phyloP scores from a whole-genome alignment of 2,888 invertebrate species.

The Cephalotes varians region DNA sequence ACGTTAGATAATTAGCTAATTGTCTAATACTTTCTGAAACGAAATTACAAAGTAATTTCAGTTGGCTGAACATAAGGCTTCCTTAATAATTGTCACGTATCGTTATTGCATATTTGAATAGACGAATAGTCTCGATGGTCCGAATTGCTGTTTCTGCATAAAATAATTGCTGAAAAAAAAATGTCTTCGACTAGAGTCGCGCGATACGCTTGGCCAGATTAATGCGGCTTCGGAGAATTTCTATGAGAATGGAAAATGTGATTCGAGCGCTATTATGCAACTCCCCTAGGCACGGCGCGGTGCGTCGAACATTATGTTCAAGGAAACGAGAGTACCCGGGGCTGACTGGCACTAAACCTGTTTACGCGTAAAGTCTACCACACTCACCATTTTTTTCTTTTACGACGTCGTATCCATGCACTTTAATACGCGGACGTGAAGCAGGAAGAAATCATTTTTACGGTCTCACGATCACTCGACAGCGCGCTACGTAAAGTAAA shows the following conservation, averaged over 20 bases:
- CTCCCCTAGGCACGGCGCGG: conserved; percentile 37
- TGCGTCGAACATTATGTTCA: conserved; percentile 10
- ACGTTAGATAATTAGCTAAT: not conserved
- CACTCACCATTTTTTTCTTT: conserved; percentile 43
- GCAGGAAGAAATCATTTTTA: conserved; percentile 58
- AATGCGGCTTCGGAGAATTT: conserved; percentile 27
- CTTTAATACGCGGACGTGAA: conserved; percentile 37
- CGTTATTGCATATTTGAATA: not conserved
- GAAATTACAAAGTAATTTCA: not conserved
- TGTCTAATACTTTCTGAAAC: not conserved
- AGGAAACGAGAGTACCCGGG: conserved; percentile 21
- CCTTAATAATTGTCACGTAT: conserved; percentile 4
- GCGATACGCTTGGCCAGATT: not conserved
- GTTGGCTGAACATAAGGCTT: conserved; percentile 6
- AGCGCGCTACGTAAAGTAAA: conserved; percentile 35
- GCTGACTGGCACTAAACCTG: conserved; percentile 38
- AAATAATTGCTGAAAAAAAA: conserved; percentile 32
- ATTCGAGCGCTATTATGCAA: conserved; percentile 49
- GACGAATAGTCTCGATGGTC: not conserved
- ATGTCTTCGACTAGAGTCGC: not conserved
- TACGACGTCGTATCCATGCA: conserved; percentile 48
- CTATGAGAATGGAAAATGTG: conserved; percentile 53
- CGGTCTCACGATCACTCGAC: conserved; percentile 32
- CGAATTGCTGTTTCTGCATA: conserved; percentile 11
- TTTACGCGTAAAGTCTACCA: conserved; percentile 44